Base-by-base conservation (phyloP, 2,797 vertebrate species). In the Urosaurus nigricauda region DNA sequence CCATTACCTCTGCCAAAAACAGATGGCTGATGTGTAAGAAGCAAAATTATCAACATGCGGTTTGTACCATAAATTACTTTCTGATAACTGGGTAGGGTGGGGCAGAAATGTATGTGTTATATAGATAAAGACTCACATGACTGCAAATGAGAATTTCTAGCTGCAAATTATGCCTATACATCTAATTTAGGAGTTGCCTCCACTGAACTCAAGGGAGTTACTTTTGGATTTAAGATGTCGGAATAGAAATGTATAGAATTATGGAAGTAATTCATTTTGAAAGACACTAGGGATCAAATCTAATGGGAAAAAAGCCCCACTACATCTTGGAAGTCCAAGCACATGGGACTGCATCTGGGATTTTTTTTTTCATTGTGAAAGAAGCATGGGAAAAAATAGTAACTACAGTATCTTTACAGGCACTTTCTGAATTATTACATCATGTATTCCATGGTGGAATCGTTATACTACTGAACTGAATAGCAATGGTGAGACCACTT, bases 101-200 rank as follows among this genome's bases (percentile, higher is more conserved):
- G 65, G 65, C 87, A 79, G 75, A 85, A 0, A 0, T 86, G 65
- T 43, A 94, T 96, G 93, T 90, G 11, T 83, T 32, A 47, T 56
- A 37, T 65, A 95, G 94, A 95, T 95, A 96, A 94, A 91, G 92
- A 91, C 85, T 94, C 80, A 63, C 92, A 56, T 58, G 71, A 74
- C 77, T 91, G 93, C 92, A 90, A 80, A 93, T 91, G 88, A 89
- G 35, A 94, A 92, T 65, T 86, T 89, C 92, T 0, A 40, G 87
- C 87, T 40, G 16, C 1, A 70, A 70, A 19, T 14, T 43, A 68
- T 32, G 40, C 37, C 16, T 75, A 26, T 26, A 43, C 65, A 83
- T n/a, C n/a, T n/a, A 32, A 71, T 17, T 68, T 83, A 63, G 80
- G 13, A 29, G 13, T 40, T 35, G 40, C 37, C 29, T 24, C 5